Percentiles rank a stretch among this genome's conserved stretches.
phyloP scores from a whole-genome alignment of 2,888 invertebrate genomes.

The Pandemis corylana region DNA sequence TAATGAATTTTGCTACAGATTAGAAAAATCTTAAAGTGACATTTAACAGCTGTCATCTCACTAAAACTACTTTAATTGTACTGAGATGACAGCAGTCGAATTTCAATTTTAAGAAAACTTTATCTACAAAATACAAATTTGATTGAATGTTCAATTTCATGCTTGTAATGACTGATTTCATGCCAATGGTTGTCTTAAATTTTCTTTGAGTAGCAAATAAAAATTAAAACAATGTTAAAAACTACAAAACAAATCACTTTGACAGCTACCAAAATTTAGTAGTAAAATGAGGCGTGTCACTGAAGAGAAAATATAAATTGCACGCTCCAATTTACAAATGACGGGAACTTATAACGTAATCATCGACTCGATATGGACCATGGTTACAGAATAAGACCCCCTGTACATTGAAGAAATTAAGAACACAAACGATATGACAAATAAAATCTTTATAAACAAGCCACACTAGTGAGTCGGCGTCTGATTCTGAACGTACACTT shows the following conservation, averaged over 20 bases:
- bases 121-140: not conserved
- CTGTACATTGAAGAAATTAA: constrained; percentile 13
- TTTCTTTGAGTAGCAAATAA: constrained; percentile 18
- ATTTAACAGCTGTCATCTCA: constrained; percentile 1
- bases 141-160: constrained; percentile 13
- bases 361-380: not conserved
- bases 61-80: not conserved
- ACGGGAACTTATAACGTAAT: constrained; percentile 2
- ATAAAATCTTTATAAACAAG: constrained; percentile 65
- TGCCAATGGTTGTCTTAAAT: constrained; percentile 29
- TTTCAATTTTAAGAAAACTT: not conserved
- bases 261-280: constrained; percentile 2
- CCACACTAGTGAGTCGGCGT: constrained; percentile 76
- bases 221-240: constrained; percentile 26
- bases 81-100: not conserved
- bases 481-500: constrained; percentile 91
- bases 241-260: constrained; percentile 25
- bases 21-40: not conserved
- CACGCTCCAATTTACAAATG: constrained; percentile 16
- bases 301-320: constrained; percentile 7
- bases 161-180: constrained; percentile 26
- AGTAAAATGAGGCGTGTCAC: constrained; percentile 16
- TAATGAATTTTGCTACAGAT: not conserved
- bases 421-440: constrained; percentile 35
- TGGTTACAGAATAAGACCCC: constrained; percentile 27